Percentiles rank a stretch among this genome's conserved stretches.
phyloP scores from a whole-genome alignment of 1,140 invertebrate species.

The Asbolus verrucosus region DNA sequence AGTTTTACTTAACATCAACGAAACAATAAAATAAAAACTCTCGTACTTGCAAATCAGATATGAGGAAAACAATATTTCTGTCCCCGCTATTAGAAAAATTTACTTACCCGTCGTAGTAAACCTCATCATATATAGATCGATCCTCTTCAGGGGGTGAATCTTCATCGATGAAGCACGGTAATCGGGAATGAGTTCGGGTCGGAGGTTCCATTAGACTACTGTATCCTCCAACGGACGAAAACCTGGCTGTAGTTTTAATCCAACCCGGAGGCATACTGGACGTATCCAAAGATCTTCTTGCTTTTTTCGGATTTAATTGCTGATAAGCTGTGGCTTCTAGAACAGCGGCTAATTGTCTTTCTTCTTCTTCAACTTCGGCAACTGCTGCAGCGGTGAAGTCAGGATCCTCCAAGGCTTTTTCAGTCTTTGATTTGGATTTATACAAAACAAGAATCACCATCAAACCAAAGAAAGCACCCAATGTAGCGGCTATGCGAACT shows the following conservation, averaged over 20 bases:
- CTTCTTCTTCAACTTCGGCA: constrained; percentile 82
- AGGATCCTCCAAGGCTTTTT: constrained; percentile 76
- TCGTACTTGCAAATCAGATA: no score
- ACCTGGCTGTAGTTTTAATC: constrained; percentile 68
- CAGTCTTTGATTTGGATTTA: constrained; percentile 83
- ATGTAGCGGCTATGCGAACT: constrained; percentile 86
- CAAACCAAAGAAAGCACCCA: constrained; percentile 88
- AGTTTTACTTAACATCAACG: no score
- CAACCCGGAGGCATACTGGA: constrained; percentile 66
- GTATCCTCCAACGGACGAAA: constrained; percentile 78
- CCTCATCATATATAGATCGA: constrained; percentile 59
- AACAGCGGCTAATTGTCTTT: constrained; percentile 77
- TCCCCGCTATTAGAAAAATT: no score
- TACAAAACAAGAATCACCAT: constrained; percentile 90
- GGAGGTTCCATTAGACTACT: constrained; percentile 76
- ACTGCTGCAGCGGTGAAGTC: constrained; percentile 76
- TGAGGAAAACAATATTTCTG: no score
- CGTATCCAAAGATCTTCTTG: constrained; percentile 68
- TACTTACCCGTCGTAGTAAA: constrained; percentile 60
- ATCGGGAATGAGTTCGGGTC: constrained; percentile 64
- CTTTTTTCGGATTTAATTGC: constrained; percentile 67
- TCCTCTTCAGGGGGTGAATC: constrained; percentile 61
- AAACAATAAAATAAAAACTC: no score
- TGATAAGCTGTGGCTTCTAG: constrained; percentile 76
- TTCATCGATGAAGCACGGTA: constrained; percentile 61